Conservation (phyloP, 2,113 vertebrate genomes). For the Spilogale gracilis region DNA sequence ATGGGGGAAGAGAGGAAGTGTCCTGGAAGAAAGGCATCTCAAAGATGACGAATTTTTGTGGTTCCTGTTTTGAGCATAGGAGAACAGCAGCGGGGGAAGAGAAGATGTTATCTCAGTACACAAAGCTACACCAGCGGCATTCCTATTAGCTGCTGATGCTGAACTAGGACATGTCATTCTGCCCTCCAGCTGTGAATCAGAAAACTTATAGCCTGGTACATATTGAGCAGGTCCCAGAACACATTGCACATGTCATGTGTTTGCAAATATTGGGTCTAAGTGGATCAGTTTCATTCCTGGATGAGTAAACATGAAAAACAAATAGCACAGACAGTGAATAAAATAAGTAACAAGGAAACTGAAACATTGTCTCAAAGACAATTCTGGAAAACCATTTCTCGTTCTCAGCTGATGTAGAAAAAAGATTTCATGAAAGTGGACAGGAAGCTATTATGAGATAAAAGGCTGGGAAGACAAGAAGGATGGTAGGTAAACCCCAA, state of each 20-base stretch:
- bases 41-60: not conserved
- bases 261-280: conserved; percentile 60
- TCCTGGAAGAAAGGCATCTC: not conserved
- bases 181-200: conserved; percentile 56
- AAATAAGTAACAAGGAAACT: not conserved
- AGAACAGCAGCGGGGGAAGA: not conserved
- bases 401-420: not conserved
- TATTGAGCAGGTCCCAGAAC: conserved; percentile 59
- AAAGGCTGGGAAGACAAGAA: not conserved
- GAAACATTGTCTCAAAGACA: not conserved
- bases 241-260: conserved; percentile 12
- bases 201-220: conserved; percentile 47
- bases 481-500: not conserved
- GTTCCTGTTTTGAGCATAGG: not conserved
- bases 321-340: conserved; percentile 46
- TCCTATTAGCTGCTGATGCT: not conserved
- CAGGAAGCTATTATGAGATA: not conserved
- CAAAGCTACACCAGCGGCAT: not conserved
- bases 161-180: conserved; percentile 65
- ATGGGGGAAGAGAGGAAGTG: not conserved
- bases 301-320: conserved; percentile 70
- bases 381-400: not conserved
- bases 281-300: conserved; percentile 48
- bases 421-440: not conserved
- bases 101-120: not conserved